These are phyloP conservation scores for Euplexia lucipara DNA, from an alignment of 2,888 invertebrate species.

Conservation along the genomic window DNA sequence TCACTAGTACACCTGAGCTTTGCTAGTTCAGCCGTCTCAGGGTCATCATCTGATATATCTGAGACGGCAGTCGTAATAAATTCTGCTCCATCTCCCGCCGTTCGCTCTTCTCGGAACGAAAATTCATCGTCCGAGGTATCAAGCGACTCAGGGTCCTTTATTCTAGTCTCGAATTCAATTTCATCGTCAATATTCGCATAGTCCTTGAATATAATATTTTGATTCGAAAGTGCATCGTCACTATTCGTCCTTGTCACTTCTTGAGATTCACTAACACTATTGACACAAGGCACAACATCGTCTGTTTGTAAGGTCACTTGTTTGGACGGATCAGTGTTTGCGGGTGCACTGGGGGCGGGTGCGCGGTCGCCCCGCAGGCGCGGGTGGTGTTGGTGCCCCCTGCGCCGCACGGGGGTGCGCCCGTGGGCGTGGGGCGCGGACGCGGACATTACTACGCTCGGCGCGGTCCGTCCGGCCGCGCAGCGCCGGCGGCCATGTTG, in stretches of 20 bases:
- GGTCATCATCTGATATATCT: conserved; percentile 92
- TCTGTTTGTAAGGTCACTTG: conserved; percentile 88
- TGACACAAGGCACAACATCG: conserved; percentile 90
- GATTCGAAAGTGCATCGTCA: conserved; percentile 91
- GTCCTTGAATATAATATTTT: conserved; percentile 82
- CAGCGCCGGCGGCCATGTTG: conserved; percentile 92
- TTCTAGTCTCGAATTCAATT: conserved; percentile 81
- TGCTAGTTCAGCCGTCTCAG: conserved; percentile 95
- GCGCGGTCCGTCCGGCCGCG: conserved; percentile 87
- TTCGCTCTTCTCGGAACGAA: conserved; percentile 84
- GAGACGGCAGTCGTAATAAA: conserved; percentile 75
- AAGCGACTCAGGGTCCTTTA: conserved; percentile 78
- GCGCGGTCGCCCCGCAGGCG: conserved; percentile 92
- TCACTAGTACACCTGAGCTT: conserved; percentile 97
- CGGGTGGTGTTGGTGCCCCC: conserved; percentile 95
- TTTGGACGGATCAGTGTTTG: conserved; percentile 84
- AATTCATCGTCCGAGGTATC: conserved; percentile 87
- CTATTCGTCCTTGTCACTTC: conserved; percentile 90
- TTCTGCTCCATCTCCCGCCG: conserved; percentile 88
- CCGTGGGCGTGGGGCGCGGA: conserved; percentile 91
- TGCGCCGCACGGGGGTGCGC: conserved; percentile 92
- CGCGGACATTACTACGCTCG: conserved; percentile 90
- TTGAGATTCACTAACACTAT: conserved; percentile 91
- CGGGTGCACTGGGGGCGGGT: conserved; percentile 85
- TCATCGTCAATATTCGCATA: conserved; percentile 83